phyloP scores from a whole-genome alignment of 2,113 vertebrate species.

The Balaenoptera acutorostrata region DNA sequence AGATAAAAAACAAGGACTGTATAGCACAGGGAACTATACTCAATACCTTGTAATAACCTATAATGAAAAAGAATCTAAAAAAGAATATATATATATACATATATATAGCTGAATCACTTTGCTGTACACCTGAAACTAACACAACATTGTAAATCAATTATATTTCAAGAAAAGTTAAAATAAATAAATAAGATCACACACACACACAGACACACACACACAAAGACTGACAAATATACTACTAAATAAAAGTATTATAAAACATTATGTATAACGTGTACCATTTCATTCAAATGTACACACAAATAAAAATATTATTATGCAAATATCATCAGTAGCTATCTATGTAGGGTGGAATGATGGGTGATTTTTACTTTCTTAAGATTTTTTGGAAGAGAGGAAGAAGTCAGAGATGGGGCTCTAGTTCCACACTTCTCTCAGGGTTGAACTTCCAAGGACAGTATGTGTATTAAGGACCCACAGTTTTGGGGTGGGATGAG shows the following conservation, averaged over 20 bases:
- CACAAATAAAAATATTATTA: not conserved
- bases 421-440: not conserved
- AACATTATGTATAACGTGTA: not conserved
- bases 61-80: not conserved
- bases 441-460: not conserved
- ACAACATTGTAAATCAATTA: not conserved
- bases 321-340: not conserved
- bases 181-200: not conserved
- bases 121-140: not conserved
- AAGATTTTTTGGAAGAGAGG: not conserved
- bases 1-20: not conserved
- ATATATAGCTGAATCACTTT: not conserved
- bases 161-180: not conserved
- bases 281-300: not conserved
- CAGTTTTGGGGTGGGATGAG: not conserved
- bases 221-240: not conserved
- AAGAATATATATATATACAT: not conserved
- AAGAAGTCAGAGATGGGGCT: not conserved
- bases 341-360: not conserved
- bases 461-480: not conserved
- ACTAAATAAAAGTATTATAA: not conserved
- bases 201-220: not conserved
- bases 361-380: not conserved
- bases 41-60: not conserved
- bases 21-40: not conserved